Evolutionary conservation across 2,888 invertebrate species (phyloP).

Genomic region (Ariolimax columbianus): DNA sequence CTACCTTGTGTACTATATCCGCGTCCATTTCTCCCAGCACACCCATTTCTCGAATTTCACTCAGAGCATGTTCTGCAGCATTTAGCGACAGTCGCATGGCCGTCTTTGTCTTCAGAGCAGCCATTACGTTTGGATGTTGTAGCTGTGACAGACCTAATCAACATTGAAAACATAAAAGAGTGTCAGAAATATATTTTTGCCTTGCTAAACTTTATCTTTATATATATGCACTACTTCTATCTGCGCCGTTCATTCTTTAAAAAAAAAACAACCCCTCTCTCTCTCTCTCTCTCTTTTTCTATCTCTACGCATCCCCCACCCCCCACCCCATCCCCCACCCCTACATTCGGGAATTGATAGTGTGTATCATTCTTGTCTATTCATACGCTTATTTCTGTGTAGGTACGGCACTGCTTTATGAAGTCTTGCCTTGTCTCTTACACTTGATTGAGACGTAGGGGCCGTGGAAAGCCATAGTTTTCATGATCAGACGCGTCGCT

Average conservation of each 20-base stretch:
- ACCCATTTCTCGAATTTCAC: conserved; percentile 24
- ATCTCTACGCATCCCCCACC: no score
- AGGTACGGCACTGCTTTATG: no score
- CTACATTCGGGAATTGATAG: no score
- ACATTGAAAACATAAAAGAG: background rate
- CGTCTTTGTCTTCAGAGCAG: conserved; percentile 31
- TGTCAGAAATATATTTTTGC: no score
- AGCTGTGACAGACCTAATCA: conserved; percentile 12
- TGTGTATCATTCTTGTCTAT: no score
- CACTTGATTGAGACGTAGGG: no score
- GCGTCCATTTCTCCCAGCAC: conserved; percentile 13
- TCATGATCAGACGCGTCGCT: no score
- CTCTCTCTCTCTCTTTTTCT: background rate
- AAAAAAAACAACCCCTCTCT: background rate
- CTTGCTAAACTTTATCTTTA: no score
- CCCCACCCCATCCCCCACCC: no score
- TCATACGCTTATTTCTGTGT: no score
- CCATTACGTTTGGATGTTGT: background rate
- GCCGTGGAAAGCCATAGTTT: no score
- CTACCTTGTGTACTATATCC: background rate
- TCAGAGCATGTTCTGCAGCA: conserved; percentile 4
- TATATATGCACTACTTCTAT: background rate
- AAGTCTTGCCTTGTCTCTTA: no score
- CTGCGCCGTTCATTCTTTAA: background rate
- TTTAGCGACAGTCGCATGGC: conserved; percentile 31